phyloP scores from a whole-genome alignment of 2,888 invertebrate genomes.

The Dione juno region DNA sequence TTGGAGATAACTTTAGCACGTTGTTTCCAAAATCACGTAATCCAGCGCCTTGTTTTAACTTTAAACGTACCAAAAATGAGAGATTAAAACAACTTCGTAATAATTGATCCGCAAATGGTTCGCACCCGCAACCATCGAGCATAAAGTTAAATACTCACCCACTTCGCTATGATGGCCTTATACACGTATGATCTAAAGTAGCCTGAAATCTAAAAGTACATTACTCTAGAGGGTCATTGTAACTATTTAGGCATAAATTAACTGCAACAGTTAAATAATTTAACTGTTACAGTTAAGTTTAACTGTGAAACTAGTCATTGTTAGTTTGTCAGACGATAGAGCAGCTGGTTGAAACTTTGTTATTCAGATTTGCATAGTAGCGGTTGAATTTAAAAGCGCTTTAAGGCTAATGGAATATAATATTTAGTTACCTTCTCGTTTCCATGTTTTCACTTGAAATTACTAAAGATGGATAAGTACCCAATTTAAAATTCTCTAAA shows the following conservation, averaged over 20 bases:
- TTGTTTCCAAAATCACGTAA: no score
- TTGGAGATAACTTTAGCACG: no score
- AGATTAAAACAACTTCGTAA: no score
- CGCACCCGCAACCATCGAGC: no score
- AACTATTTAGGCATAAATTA: constrained; percentile 12
- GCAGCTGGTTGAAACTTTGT: constrained; percentile 40
- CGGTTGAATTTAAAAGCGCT: constrained; percentile 35
- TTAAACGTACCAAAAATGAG: no score
- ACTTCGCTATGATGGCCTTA: no score
- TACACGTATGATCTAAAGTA: not conserved
- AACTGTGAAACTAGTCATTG: constrained; percentile 28
- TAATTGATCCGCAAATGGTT: no score
- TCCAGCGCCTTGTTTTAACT: no score
- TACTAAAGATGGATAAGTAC: not conserved
- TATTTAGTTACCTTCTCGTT: constrained; percentile 3
- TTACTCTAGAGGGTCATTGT: not conserved
- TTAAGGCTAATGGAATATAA: constrained; percentile 38
- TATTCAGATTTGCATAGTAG: constrained; percentile 40
- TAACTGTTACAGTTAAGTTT: constrained; percentile 19
- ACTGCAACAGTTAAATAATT: constrained; percentile 18
- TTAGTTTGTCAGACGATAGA: constrained; percentile 39
- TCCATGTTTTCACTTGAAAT: not conserved
- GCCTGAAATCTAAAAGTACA: not conserved
- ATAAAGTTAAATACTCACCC: no score
- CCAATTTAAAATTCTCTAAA: no score